Conservation (phyloP, 2,113 vertebrate species). For the Toxotes jaculatrix region DNA sequence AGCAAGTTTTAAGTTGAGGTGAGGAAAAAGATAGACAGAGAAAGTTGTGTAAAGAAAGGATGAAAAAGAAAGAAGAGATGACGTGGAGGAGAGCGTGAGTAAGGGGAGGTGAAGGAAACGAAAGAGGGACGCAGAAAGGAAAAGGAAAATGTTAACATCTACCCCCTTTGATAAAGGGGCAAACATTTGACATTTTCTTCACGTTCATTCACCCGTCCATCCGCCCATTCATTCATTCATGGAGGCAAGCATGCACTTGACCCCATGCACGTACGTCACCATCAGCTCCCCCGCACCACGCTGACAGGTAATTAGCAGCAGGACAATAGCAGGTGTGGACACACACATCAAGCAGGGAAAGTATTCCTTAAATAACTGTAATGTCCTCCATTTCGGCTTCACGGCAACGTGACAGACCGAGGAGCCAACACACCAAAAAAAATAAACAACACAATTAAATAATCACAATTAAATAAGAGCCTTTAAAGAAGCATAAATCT, state of each 20-base stretch:
- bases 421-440: not conserved
- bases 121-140: not conserved
- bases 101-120: not conserved
- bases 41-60: not conserved
- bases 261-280: constrained; percentile 45
- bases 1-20: too few species aligned
- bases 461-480: not conserved
- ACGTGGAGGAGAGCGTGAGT: not conserved
- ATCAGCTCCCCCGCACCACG: constrained; percentile 34
- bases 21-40: too few species aligned
- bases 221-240: constrained; percentile 49
- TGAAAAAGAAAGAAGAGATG: not conserved
- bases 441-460: not conserved
- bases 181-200: not conserved
- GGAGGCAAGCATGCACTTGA: constrained; percentile 43
- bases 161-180: not conserved
- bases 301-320: constrained; percentile 53
- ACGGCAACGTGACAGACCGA: not conserved
- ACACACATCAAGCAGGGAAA: not conserved
- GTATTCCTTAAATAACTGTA: not conserved
- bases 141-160: constrained; percentile 4
- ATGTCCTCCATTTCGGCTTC: constrained; percentile 34
- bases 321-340: constrained; percentile 43
- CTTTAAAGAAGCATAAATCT: not conserved
- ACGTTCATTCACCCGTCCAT: not conserved